A percentile compares a stretch with the other conserved stretches of the same genome.
phyloP scores from a whole-genome alignment of 2,797 vertebrate genomes.

The Crenichthys baileyi region DNA sequence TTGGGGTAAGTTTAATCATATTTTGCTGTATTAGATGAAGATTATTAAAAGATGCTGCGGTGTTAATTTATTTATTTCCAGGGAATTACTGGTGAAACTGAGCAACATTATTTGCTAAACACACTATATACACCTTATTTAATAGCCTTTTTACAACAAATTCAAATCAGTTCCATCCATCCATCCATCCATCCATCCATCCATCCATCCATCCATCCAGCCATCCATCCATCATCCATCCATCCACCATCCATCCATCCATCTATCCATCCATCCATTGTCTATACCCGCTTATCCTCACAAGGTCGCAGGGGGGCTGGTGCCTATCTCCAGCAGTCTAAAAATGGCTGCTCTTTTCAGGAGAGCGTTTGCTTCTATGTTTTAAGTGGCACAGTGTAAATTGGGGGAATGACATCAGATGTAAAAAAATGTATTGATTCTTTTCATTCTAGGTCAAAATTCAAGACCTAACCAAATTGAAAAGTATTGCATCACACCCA shows the following conservation, averaged over 20 bases:
- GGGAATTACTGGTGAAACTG: not conserved
- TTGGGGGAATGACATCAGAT: too few species aligned
- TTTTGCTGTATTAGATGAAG: not conserved
- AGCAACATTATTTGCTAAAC: not conserved
- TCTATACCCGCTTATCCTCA: too few species aligned
- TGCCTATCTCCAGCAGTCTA: too few species aligned
- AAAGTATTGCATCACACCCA: slow-evolving; percentile 77
- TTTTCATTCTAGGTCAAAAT: slow-evolving; percentile 75
- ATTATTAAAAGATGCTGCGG: not conserved
- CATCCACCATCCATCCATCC: too few species aligned
- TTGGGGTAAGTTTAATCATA: slow-evolving; percentile 77
- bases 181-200: too few species aligned
- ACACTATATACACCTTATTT: not conserved
- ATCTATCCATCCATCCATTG: too few species aligned
- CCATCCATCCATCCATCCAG: too few species aligned
- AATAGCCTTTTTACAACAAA: too few species aligned
- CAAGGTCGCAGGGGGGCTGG: too few species aligned
- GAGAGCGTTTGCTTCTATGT: not conserved
- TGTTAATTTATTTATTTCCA: not conserved
- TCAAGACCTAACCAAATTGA: not conserved
- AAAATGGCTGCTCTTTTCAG: too few species aligned
- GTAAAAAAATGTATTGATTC: not conserved
- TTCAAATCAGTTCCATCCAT: too few species aligned
- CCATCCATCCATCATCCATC: too few species aligned
- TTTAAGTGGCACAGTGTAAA: not conserved